A percentile compares a stretch with the other conserved stretches of the same genome.
phyloP scores from a whole-genome alignment of 1,140 invertebrate species.

The Chlorops oryzae region DNA sequence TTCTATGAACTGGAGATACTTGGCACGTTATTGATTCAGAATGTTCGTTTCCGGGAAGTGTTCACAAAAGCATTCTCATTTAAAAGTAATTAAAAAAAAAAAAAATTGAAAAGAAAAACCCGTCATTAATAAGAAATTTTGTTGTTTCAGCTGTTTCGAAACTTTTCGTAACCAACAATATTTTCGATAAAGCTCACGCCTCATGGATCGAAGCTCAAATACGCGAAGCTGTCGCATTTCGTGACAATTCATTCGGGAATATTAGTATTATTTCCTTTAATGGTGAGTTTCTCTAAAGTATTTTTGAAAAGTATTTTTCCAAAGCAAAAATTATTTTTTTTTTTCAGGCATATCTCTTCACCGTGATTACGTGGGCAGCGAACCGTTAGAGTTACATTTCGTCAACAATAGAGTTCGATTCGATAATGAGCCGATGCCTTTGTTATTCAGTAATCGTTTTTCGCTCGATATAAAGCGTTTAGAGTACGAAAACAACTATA shows the following conservation, averaged over 20 bases:
- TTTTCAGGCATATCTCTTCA: constrained; percentile 29
- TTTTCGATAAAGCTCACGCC: constrained; percentile 30
- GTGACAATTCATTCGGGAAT: constrained; percentile 33
- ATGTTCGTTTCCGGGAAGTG: constrained; percentile 54
- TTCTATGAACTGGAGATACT: constrained; percentile 67
- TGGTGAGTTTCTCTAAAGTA: constrained; percentile 11
- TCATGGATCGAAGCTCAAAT: constrained; percentile 39
- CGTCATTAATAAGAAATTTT: neutral
- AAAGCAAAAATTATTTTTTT: neutral
- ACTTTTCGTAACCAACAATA: constrained; percentile 34
- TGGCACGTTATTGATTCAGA: constrained; percentile 59
- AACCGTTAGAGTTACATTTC: constrained; percentile 38
- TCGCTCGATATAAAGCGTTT: constrained; percentile 28
- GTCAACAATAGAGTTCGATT: constrained; percentile 36
- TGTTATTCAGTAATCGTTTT: constrained; percentile 33
- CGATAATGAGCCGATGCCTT: constrained; percentile 15
- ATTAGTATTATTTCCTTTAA: constrained; percentile 39
- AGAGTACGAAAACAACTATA: constrained; percentile 31
- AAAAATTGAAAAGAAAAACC: neutral
- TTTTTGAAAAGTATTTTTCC: neutral
- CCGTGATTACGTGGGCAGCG: constrained; percentile 34
- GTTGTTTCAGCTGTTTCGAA: constrained; percentile 30
- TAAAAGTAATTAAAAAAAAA: constrained; percentile 27
- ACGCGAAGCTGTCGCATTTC: constrained; percentile 27
- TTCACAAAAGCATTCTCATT: constrained; percentile 54